A percentile compares a stretch with the other conserved stretches of the same genome.
Evolutionary conservation across 2,113 vertebrate genomes (phyloP).

Genomic region (Prietella phreatophila): DNA sequence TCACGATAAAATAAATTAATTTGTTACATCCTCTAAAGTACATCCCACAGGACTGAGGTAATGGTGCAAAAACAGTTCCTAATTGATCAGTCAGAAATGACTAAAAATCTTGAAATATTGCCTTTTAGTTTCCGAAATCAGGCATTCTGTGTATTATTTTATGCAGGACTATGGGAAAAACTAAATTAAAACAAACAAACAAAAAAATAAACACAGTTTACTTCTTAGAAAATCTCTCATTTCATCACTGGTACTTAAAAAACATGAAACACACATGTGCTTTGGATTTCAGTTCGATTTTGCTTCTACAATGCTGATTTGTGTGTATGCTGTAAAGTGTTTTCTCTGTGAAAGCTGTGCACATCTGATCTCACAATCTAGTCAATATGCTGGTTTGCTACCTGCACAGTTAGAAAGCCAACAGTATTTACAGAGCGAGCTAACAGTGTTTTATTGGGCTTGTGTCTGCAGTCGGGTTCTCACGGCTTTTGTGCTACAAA

Average conservation of each 20-base stretch:
- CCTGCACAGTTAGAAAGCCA: slow-evolving; percentile 73
- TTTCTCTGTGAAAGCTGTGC: slow-evolving; percentile 76
- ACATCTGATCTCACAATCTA: slow-evolving; percentile 65
- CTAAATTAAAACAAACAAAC: slow-evolving; percentile 19
- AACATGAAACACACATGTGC: slow-evolving; percentile 72
- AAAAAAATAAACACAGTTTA: slow-evolving; percentile 19
- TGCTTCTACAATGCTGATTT: slow-evolving; percentile 68
- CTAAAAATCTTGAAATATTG: slow-evolving; percentile 61
- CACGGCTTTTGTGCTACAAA: slow-evolving; percentile 64
- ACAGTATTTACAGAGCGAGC: slow-evolving; percentile 71
- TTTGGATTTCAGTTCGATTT: slow-evolving; percentile 74
- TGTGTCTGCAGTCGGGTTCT: slow-evolving; percentile 63
- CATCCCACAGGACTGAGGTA: slow-evolving; percentile 92
- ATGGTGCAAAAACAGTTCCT: slow-evolving; percentile 76
- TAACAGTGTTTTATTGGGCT: slow-evolving; percentile 63
- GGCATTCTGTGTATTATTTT: slow-evolving; percentile 36
- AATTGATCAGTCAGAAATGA: slow-evolving; percentile 71
- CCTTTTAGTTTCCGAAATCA: slow-evolving; percentile 49
- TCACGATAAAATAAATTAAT: slow-evolving; percentile 90
- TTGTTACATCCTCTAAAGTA: slow-evolving; percentile 84
- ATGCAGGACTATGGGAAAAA: slow-evolving; percentile 40
- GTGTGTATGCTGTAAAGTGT: slow-evolving; percentile 35
- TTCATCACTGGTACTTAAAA: slow-evolving; percentile 53
- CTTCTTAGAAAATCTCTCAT: slow-evolving; percentile 22
- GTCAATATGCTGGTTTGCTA: slow-evolving; percentile 74